Evolutionary conservation across 2,797 vertebrate species (phyloP).

Genomic region (Helicolenus hilgendorfi): DNA sequence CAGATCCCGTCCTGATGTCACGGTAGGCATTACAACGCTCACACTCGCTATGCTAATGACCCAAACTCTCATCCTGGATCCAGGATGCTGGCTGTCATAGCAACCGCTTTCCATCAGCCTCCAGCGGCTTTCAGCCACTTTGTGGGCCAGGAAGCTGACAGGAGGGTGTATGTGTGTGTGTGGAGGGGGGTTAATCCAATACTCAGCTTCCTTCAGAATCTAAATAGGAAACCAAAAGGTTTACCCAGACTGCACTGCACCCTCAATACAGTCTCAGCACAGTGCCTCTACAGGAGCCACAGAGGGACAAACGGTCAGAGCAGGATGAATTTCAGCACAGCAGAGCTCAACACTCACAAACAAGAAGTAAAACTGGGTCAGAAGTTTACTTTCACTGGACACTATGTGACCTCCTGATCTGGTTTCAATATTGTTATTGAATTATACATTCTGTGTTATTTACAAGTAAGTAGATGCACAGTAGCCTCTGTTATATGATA

Average conservation of each 20-base stretch:
- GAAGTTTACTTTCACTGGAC: not conserved
- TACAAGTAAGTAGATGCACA: not conserved
- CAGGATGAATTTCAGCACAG: not conserved
- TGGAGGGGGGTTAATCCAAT: slow-evolving; percentile 2
- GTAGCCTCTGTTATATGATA: not conserved
- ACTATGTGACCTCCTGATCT: not conserved
- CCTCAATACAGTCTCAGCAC: not conserved
- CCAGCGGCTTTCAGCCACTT: slow-evolving; percentile 23
- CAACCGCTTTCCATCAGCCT: slow-evolving; percentile 36
- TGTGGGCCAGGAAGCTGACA: slow-evolving; percentile 23
- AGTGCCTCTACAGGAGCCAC: slow-evolving; percentile 8
- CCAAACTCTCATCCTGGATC: slow-evolving; percentile 41
- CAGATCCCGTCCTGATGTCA: slow-evolving; percentile 28
- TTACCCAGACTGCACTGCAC: slow-evolving; percentile 22
- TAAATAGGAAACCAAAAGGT: slow-evolving; percentile 18
- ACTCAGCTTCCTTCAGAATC: slow-evolving; percentile 9
- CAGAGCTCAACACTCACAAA: not conserved
- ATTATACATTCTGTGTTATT: not conserved
- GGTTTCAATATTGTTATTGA: not conserved
- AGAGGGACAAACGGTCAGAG: slow-evolving; percentile 28
- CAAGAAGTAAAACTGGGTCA: slow-evolving; percentile 29
- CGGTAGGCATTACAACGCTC: slow-evolving; percentile 1
- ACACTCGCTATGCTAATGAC: slow-evolving; percentile 34
- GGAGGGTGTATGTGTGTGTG: not conserved
- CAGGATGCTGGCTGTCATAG: slow-evolving; percentile 52